These are phyloP conservation scores for Lasioglossum morio DNA, from an alignment of 2,888 invertebrate species.

Conservation along the genomic window DNA sequence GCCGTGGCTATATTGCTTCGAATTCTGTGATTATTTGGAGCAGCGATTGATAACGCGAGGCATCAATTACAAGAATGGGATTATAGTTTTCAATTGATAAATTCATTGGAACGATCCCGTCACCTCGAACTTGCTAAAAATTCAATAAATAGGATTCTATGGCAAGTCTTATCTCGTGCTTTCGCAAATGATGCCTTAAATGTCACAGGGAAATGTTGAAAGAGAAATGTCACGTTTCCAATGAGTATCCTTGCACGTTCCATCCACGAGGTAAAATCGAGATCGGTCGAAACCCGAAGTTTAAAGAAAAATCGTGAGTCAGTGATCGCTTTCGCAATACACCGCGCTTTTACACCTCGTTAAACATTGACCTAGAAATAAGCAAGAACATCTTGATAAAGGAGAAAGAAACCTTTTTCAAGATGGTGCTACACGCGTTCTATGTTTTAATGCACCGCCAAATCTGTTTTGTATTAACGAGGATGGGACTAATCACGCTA, in stretches of 20 bases:
- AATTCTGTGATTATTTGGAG: constrained; percentile 2
- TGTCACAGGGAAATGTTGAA: constrained; percentile 57
- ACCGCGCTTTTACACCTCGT: constrained; percentile 10
- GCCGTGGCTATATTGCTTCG: background rate
- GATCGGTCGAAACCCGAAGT: background rate
- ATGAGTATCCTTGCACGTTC: background rate
- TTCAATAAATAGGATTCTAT: background rate
- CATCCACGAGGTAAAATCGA: background rate
- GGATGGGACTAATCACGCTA: background rate
- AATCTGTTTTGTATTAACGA: background rate
- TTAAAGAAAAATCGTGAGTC: background rate
- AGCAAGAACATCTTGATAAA: constrained; percentile 31
- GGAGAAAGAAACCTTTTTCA: background rate
- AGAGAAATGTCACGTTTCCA: constrained; percentile 57
- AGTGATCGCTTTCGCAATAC: constrained; percentile 26
- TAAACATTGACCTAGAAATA: constrained; percentile 51
- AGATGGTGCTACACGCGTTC: background rate
- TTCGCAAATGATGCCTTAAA: constrained; percentile 43
- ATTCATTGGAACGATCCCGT: background rate
- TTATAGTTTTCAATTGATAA: background rate
- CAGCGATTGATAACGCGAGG: background rate
- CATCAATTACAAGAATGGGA: background rate
- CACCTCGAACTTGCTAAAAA: background rate
- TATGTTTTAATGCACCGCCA: background rate
- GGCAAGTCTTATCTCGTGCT: background rate